Evolutionary conservation across 2,113 vertebrate genomes (phyloP).

Genomic region (Saimiri boliviensis): DNA sequence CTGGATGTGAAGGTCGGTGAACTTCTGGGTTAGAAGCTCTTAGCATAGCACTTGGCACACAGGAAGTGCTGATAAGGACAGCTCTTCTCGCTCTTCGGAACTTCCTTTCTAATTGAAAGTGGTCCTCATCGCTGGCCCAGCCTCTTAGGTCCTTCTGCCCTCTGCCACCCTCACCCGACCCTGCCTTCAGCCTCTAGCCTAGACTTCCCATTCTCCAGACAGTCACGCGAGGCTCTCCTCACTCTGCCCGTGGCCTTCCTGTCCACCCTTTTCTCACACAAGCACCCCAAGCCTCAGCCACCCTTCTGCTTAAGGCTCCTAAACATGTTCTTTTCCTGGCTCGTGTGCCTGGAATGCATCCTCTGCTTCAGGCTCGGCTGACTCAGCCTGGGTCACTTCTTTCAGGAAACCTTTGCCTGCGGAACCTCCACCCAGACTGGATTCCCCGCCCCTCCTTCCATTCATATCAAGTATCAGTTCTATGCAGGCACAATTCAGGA

Average conservation of each 20-base stretch:
- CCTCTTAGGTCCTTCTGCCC: background rate
- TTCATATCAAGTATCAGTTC: background rate
- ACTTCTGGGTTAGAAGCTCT: background rate
- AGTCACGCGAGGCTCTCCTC: background rate
- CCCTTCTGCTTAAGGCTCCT: background rate
- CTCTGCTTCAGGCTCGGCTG: background rate
- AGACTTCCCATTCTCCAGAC: background rate
- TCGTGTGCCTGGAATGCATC: background rate
- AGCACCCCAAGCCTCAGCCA: background rate
- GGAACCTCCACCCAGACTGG: background rate
- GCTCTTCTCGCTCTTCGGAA: background rate
- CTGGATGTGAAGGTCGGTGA: background rate
- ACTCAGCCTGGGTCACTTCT: background rate
- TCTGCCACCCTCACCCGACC: background rate
- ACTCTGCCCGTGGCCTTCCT: background rate
- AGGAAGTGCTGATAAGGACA: background rate
- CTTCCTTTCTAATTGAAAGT: background rate
- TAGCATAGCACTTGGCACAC: background rate
- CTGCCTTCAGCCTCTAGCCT: background rate
- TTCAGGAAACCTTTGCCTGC: constrained; percentile 22
- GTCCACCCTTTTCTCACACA: background rate
- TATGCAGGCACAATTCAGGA: background rate
- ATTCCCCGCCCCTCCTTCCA: background rate
- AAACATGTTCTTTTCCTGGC: background rate
- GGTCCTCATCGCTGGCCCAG: background rate